Evolutionary conservation across 2,888 invertebrate genomes (phyloP).

Genomic region (Lapara coniferarum): DNA sequence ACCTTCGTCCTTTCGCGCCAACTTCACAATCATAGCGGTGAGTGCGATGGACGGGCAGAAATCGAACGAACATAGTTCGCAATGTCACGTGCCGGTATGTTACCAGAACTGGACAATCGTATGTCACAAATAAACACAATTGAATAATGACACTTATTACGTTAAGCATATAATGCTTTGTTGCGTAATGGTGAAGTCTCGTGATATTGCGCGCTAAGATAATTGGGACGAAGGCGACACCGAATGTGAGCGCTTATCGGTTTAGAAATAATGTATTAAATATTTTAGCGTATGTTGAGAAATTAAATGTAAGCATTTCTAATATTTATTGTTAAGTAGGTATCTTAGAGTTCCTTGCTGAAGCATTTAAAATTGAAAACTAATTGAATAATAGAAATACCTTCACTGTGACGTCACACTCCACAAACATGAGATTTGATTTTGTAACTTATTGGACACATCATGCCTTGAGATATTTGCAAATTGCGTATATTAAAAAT

Average conservation of each 20-base stretch:
- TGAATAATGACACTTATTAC: background rate
- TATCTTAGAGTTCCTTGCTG: no score
- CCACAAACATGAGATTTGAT: background rate
- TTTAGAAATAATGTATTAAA: background rate
- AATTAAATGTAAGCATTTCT: no score
- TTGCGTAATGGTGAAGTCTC: background rate
- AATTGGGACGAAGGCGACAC: conserved; percentile 8
- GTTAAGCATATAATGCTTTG: background rate
- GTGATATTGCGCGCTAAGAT: conserved; percentile 5
- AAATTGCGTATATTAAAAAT: background rate
- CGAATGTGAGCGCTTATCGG: background rate
- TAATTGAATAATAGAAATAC: no score
- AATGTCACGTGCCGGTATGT: background rate
- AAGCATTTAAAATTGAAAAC: no score
- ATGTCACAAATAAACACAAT: background rate
- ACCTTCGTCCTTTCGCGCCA: background rate
- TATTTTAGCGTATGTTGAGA: background rate
- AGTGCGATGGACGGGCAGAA: background rate
- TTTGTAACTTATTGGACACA: background rate
- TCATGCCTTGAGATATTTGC: background rate
- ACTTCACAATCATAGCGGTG: background rate
- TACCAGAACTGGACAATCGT: background rate
- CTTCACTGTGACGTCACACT: no score
- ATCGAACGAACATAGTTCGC: background rate
- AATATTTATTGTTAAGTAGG: no score